phyloP scores from a whole-genome alignment of 1,140 invertebrate species.

The Asobara japonica region DNA sequence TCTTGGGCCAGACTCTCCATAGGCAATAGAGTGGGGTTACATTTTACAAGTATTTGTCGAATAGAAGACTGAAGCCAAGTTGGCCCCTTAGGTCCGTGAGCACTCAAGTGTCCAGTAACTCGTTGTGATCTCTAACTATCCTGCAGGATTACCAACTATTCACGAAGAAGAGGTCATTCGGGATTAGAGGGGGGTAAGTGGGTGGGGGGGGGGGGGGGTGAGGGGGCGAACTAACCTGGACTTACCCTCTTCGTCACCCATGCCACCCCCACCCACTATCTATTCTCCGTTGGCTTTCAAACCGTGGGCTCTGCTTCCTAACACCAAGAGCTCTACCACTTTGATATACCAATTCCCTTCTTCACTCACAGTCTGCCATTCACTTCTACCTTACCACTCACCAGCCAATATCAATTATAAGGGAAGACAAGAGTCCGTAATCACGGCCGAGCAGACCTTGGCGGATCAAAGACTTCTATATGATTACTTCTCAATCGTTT shows the following conservation, averaged over 20 bases:
- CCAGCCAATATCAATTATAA: constrained; percentile 68
- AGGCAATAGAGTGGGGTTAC: neutral
- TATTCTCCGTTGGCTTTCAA: neutral
- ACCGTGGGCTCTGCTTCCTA: constrained; percentile 36
- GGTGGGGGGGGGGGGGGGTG: constrained; percentile 63
- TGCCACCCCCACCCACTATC: too few relatives aligned
- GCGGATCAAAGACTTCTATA: constrained; percentile 59
- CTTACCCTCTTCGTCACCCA: constrained; percentile 11
- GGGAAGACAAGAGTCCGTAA: constrained; percentile 65
- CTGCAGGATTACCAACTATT: constrained; percentile 67
- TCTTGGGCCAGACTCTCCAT: neutral
- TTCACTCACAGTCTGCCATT: constrained; percentile 14
- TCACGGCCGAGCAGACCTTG: constrained; percentile 61
- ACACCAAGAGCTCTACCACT: constrained; percentile 13
- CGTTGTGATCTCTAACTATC: constrained; percentile 66
- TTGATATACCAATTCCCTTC: constrained; percentile 26
- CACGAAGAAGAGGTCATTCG: constrained; percentile 63
- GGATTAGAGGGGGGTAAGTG: constrained; percentile 61
- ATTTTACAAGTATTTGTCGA: neutral
- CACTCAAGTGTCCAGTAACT: constrained; percentile 58
- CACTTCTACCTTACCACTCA: constrained; percentile 34
- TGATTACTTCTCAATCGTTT: neutral
- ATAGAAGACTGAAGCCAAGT: neutral
- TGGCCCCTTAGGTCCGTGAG: constrained; percentile 27
- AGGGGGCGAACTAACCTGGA: constrained; percentile 42